Conservation (phyloP, 2,888 invertebrate genomes). For the Deilephila elpenor region DNA sequence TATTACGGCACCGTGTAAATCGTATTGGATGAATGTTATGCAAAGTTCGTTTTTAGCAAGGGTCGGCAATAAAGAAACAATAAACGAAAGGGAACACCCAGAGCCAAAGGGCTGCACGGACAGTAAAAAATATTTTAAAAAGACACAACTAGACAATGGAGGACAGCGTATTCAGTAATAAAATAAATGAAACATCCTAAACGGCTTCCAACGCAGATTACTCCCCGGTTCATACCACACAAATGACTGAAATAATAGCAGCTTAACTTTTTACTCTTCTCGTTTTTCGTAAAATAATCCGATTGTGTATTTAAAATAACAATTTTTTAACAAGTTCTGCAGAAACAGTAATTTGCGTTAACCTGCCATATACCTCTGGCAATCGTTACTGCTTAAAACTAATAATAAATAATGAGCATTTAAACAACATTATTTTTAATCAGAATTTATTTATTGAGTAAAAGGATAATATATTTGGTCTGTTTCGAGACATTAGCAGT, state of each 20-base stretch:
- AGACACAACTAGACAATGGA: conserved; percentile 68
- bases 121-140: conserved; percentile 64
- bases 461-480: background rate
- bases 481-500: background rate
- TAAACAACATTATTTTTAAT: background rate
- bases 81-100: conserved; percentile 68
- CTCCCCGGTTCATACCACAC: conserved; percentile 57
- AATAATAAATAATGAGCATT: background rate
- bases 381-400: background rate
- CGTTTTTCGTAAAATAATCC: background rate
- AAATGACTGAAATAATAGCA: conserved; percentile 58
- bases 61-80: conserved; percentile 70
- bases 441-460: background rate
- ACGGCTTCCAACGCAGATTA: conserved; percentile 58
- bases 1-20: conserved; percentile 52
- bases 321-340: background rate
- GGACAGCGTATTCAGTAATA: conserved; percentile 59
- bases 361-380: background rate
- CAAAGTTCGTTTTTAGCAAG: conserved; percentile 69
- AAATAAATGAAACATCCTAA: conserved; percentile 65
- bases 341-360: background rate
- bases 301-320: background rate
- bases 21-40: conserved; percentile 63
- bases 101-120: conserved; percentile 66
- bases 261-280: conserved; percentile 35